Evolutionary conservation across 2,113 vertebrate genomes (phyloP), one percentile per base, ranked within the genome.

Genomic region (Rhea americana): DNA sequence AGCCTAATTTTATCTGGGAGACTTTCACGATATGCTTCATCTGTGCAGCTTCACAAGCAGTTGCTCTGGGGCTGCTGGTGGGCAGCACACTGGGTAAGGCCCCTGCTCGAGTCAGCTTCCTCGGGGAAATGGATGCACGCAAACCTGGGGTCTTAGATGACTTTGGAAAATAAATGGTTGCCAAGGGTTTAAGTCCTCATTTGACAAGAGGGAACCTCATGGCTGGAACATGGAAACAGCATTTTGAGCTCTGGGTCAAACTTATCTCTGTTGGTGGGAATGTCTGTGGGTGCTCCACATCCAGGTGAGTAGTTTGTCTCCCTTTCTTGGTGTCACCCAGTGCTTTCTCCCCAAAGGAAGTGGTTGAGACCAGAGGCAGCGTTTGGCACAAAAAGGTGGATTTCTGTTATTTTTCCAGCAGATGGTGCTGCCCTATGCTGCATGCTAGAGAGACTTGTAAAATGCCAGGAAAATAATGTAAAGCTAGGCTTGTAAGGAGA

Each of bases 351-450:
- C 45, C 1, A 0, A 3, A 9, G 20, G 25, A 59, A 90, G 30
- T 6, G 13, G 37, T 7, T 8, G 76, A 12, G 28, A 17, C 15
- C 12, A 15, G 37, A 32, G 32, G 41, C 21, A 76, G 41, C 8
- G 4, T 24, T 11, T 25, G 68, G 45, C 55, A 47, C 71, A 50
- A 80, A 25, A 9, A 0, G 0, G 28, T 83, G 84, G 93, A 39
- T 88, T 96, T 93, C 94, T 94, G 67, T 72, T 72, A 71, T 67
- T 88, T 88, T 91, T 93, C 96, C 95, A 89, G 94, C 90, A 96
- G 96, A 93, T 96, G 96, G 94, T 91, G 95, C 95, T 96, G 88
- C 95, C 87, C 58, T 59, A 20, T 81, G 73, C 77, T 17, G 68
- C 62, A 28, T 78, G 58, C 59, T 22, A 28, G 16, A 25, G 17